These are phyloP conservation scores for Lepidurus packardi DNA, from an alignment of 1,140 invertebrate genomes.

Conservation along the genomic window DNA sequence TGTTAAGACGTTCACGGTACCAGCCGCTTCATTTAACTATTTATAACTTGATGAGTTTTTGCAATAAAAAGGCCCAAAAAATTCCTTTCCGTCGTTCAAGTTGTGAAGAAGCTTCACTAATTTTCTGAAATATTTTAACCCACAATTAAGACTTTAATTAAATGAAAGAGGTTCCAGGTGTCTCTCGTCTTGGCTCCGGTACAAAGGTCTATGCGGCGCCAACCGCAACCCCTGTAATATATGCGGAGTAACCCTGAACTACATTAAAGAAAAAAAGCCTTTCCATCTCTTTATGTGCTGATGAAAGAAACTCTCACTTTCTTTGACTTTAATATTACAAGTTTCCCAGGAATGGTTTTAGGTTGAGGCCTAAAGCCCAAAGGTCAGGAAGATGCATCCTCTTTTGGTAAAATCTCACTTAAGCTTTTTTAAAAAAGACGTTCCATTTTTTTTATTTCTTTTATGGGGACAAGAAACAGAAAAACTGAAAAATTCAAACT, in stretches of 20 bases:
- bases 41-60: background rate
- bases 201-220: constrained; percentile 7
- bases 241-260: constrained; percentile 17
- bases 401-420: background rate
- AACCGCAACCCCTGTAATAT: constrained; percentile 20
- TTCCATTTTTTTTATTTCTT: no score
- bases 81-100: background rate
- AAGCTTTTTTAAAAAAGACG: no score
- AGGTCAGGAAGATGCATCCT: background rate
- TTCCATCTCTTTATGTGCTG: background rate
- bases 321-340: background rate
- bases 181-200: background rate
- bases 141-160: background rate
- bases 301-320: constrained; percentile 18
- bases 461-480: no score
- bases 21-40: background rate
- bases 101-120: background rate
- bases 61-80: background rate
- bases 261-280: constrained; percentile 11
- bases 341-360: background rate
- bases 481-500: no score
- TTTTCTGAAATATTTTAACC: background rate
- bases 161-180: background rate
- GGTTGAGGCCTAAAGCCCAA: constrained; percentile 1
- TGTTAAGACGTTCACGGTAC: background rate